Evolutionary conservation across 2,888 invertebrate genomes (phyloP), one percentile per base, ranked within the genome.

Genomic region (Alloplasta piceator): DNA sequence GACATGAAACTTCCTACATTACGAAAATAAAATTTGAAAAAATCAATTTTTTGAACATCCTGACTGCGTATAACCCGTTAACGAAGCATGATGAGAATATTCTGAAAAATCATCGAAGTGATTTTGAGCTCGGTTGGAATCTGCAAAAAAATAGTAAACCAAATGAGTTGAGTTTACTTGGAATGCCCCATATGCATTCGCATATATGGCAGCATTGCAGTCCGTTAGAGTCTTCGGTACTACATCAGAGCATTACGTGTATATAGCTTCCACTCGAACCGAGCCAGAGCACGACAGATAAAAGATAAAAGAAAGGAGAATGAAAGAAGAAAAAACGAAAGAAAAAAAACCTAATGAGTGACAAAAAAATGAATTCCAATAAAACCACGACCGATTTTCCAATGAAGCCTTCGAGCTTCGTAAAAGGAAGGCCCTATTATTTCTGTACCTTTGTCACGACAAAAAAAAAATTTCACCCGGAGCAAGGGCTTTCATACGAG

Each of bases 321-420:
- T 26, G 7, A n/a, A 26, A 9, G 5, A 3, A 16, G 61, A 43
- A 9, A n/a, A 12, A 4, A 5, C 16, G 38, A 60, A 26, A n/a
- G n/a, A 50, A 43, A 52, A 60, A 43, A 48, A 61, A 50, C 6
- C 7, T 61, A 72, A 52, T 52, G 63, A 55, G 72, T 41, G 52
- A 6, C 10, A 46, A 64, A 61, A 63, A 46, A 71, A 74, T 39
- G 56, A 72, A 75, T 81, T 81, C 78, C 78, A 78, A 81, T 81
- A 78, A 75, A 67, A 71, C 77, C 58, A 46, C 9, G 55, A 60
- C 55, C 71, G 81, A 78, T 78, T 78, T 82, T 71, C 39, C 67
- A 64, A 75, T 75, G 78, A 78, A 78, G 78, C 67, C 75, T 75
- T 63, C 66, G 71, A 60, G 74, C 41, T 58, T 71, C 61, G 71